phyloP scores from a whole-genome alignment of 2,888 invertebrate species.

The Tiliacea citrago region DNA sequence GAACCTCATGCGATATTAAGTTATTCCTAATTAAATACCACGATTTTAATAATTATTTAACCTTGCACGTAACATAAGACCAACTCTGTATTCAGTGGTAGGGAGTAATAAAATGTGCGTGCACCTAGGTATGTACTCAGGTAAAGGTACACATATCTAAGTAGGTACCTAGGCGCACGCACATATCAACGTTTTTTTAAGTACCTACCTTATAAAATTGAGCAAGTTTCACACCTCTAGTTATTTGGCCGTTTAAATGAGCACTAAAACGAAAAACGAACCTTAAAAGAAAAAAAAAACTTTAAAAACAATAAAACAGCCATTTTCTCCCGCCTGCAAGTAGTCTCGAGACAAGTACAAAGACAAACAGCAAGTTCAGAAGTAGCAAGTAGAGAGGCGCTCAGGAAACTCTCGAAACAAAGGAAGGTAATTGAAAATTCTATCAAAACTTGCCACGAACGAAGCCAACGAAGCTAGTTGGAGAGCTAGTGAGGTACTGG shows the following conservation, averaged over 20 bases:
- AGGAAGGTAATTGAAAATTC: slow-evolving; percentile 90
- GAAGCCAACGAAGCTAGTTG: slow-evolving; percentile 75
- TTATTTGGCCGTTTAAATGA: neutral
- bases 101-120: too few species aligned
- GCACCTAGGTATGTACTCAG: too few species aligned
- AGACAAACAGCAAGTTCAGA: slow-evolving; percentile 60
- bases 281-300: neutral
- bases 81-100: too few species aligned
- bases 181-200: neutral
- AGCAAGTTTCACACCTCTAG: neutral
- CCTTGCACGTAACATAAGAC: neutral
- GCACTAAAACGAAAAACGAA: too few species aligned
- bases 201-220: neutral
- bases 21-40: neutral
- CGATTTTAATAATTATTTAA: neutral
- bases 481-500: slow-evolving; percentile 66
- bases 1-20: neutral
- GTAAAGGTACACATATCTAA: neutral
- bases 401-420: slow-evolving; percentile 85
- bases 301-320: neutral
- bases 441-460: slow-evolving; percentile 89
- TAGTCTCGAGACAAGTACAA: slow-evolving; percentile 42
- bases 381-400: slow-evolving; percentile 66
- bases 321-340: slow-evolving; percentile 47
- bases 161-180: neutral